Percentiles rank a stretch among this genome's conserved stretches.
Conservation (phyloP, 1,140 invertebrate genomes). For the Solenopsis fugax region DNA sequence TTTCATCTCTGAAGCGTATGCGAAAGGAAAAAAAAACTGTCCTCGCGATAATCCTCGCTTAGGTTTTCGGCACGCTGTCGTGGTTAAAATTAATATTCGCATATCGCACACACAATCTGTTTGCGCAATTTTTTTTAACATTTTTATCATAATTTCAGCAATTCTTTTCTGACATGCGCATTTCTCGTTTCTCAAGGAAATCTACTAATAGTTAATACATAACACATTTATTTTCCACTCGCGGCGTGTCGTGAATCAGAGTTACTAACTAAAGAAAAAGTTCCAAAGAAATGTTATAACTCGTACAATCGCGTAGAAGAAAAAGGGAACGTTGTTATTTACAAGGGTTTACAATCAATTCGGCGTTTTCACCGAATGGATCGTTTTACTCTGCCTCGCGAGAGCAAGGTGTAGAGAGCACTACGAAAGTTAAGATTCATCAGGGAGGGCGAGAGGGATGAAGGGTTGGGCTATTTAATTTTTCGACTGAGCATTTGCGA, state of each 20-base stretch:
- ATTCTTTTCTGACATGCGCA: not conserved
- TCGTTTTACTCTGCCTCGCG: not conserved
- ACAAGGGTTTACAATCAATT: slow-evolving; percentile 7
- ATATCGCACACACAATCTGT: not conserved
- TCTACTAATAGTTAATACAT: not conserved
- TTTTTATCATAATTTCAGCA: not conserved
- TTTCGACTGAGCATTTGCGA: slow-evolving; percentile 41
- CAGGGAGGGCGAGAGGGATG: not conserved
- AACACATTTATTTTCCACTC: slow-evolving; percentile 8
- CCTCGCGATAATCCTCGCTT: slow-evolving; percentile 23
- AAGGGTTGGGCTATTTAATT: slow-evolving; percentile 32
- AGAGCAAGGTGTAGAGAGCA: not conserved
- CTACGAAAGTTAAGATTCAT: slow-evolving; percentile 13
- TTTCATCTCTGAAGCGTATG: slow-evolving; percentile 1
- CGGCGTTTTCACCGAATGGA: slow-evolving; percentile 25
- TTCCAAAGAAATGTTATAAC: slow-evolving; percentile 1
- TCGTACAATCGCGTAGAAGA: not conserved
- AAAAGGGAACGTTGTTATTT: not conserved
- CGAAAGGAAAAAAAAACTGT: slow-evolving; percentile 16
- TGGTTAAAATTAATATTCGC: slow-evolving; percentile 10
- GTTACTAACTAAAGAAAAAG: not conserved
- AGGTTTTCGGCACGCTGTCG: not conserved
- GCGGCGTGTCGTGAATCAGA: slow-evolving; percentile 3
- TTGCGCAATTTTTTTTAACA: not conserved
- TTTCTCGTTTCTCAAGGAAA: not conserved